Evolutionary conservation across 2,113 vertebrate genomes (phyloP), one percentile per base, ranked within the genome.

Genomic region (Cygnus buccinator): DNA sequence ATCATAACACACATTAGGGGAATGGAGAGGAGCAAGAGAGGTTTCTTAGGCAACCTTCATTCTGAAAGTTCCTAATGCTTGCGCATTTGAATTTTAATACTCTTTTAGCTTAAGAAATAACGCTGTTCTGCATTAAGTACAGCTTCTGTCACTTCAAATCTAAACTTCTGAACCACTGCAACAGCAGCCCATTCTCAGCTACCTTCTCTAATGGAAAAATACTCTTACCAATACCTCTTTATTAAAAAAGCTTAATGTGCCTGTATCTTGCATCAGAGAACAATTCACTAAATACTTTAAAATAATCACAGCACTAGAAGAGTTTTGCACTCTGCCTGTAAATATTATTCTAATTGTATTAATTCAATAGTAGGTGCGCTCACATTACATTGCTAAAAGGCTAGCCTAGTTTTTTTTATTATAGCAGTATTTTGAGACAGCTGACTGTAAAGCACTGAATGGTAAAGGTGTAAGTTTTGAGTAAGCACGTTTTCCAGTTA

Each of bases 21-120:
- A 90, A 84, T 0, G 3, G 54, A 72, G 26, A 33, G 17, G 79
- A 86, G 33, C n/a, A 72, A 68, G 79, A 83, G 28, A 86, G 41
- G 71, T 68, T 91, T 87, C 74, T 87, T 71, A 87, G 10, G 74
- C 35, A 89, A 89, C 15, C 14, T 89, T 78, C 67, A 72, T n/a
- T 59, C 28, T 33, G 39, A 46, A 93, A 37, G 14, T 82, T 84
- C 48, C 16, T 74, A 23, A 43, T 1, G 0, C 71, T 9, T 26
- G 3, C 72, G 6, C 20, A 90, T 66, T 58, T 63, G 5, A 87
- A 89, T 55, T 84, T 33, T 70, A 74, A 41, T 46, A 61, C 29
- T 79, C 16, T 44, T 63, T 43, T 37, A 35, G 58, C 13, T 11
- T 52, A 65, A 50, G 2, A 62, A 85, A 84, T 23, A 26, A 3